Evolutionary conservation across 92 coral and sea anemone species (phyloP), one percentile per base, ranked within the genome.

Genomic region (Zoanthus gigantus): DNA sequence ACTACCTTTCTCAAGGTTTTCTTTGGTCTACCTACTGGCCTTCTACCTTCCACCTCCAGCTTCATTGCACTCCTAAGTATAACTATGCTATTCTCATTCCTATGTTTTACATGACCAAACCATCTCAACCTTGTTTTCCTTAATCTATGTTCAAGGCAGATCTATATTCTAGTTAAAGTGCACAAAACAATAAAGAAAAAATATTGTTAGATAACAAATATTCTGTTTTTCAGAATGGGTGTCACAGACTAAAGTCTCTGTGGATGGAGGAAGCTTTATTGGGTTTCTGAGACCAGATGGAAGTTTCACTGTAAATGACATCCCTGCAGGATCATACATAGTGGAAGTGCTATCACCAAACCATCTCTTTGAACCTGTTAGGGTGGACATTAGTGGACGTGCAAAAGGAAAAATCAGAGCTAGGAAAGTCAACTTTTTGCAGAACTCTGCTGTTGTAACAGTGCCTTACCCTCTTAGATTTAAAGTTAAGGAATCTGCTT

Each of bases 351-450:
- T 93, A 10, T 95, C 99, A 53, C 99, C 99, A 50, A 97, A 97
- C 86, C 91, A 94, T 89, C 53, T 97, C 84, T 97, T 97, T 92
- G 99, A 97, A 54, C 96, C 99, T 28, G 95, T 94, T 2, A 94
- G 99, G 79, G 99, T 97, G 47, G 99, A 97, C 54, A 95, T 97
- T 76, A 97, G 97, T 83, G 99, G 96, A 37, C 90, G 98, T 69
- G 96, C 98, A 54, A 93, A 94, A 89, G 98, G 99, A 42, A 97
- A 97, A 87, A 97, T 94, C 10, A 90, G 99, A 78, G 99, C 99
- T 54, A 92, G 99, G 66, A 95, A 91, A 86, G 99, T 97, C 32
- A 97, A 97, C 87, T 97, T 97, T 89, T 94, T 97, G 76, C 99
- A 97, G 92, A 97, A 97, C 78, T 97, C 99, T 30, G 99, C 98